phyloP scores from a whole-genome alignment of 2,113 vertebrate species.

The Pachycephala philippinensis region DNA sequence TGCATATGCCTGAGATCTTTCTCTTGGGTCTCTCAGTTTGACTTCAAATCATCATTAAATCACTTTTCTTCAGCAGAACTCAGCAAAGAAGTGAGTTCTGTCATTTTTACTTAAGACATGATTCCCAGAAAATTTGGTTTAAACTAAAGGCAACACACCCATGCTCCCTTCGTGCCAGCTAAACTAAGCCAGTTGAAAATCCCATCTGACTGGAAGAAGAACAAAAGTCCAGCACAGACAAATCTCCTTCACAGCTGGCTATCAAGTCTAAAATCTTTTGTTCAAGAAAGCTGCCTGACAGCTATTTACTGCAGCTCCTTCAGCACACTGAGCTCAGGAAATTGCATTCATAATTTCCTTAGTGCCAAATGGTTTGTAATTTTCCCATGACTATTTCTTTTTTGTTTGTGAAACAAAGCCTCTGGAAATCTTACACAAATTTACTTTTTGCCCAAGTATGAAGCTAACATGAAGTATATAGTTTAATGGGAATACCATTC shows the following conservation, averaged over 20 bases:
- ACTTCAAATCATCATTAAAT: neutral
- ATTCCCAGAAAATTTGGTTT: neutral
- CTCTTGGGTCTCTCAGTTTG: neutral
- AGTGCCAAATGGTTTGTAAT: constrained; percentile 1
- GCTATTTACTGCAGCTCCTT: constrained; percentile 14
- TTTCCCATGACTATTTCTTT: constrained; percentile 20
- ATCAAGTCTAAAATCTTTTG: neutral
- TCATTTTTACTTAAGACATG: neutral
- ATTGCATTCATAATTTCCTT: constrained; percentile 51
- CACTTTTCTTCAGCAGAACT: neutral
- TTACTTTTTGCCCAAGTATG: neutral
- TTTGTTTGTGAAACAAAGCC: neutral
- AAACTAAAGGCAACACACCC: neutral
- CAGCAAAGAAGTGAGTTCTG: neutral
- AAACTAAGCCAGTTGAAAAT: neutral
- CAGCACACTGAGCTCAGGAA: constrained; percentile 49
- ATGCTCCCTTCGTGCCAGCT: neutral
- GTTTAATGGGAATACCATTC: neutral
- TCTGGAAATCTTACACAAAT: neutral
- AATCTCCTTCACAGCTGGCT: neutral
- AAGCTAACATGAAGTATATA: rapidly evolving
- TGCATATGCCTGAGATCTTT: neutral
- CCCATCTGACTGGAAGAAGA: neutral
- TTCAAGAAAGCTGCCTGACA: neutral
- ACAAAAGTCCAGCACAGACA: neutral